Conservation (phyloP, 2,797 vertebrate genomes). For the Orestias chungarensis region DNA sequence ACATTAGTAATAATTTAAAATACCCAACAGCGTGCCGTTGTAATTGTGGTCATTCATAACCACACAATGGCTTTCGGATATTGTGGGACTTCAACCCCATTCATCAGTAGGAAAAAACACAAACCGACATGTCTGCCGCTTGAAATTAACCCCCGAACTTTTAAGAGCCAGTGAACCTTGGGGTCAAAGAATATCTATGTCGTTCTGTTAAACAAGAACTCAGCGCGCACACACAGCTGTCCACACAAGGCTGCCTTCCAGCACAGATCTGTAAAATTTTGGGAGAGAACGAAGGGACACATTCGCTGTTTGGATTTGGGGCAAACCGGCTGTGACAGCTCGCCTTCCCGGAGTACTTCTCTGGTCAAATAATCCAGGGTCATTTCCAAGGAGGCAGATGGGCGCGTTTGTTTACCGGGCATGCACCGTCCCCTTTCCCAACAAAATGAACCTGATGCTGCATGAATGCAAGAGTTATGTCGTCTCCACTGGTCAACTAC, state of each 20-base stretch:
- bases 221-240: constrained; percentile 40
- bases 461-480: constrained; percentile 64
- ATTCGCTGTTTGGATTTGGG: constrained; percentile 59
- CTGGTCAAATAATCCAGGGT: constrained; percentile 59
- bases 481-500: constrained; percentile 61
- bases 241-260: constrained; percentile 46
- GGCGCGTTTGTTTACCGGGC: constrained; percentile 51
- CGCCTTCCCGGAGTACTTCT: constrained; percentile 35
- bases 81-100: constrained; percentile 23
- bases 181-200: constrained; percentile 48
- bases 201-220: constrained; percentile 40
- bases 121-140: constrained; percentile 37
- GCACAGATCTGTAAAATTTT: constrained; percentile 44
- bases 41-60: constrained; percentile 31
- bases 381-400: constrained; percentile 64
- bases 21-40: constrained; percentile 5
- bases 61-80: constrained; percentile 26
- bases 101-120: constrained; percentile 37
- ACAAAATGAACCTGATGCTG: constrained; percentile 62
- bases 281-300: constrained; percentile 44
- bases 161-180: constrained; percentile 41
- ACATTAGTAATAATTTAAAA: constrained; percentile 3
- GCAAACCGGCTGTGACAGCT: constrained; percentile 56
- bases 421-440: constrained; percentile 60
- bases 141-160: constrained; percentile 35